Evolutionary conservation across 1,140 invertebrate species (phyloP).

Genomic region (Caenorhabditis briggsae): DNA sequence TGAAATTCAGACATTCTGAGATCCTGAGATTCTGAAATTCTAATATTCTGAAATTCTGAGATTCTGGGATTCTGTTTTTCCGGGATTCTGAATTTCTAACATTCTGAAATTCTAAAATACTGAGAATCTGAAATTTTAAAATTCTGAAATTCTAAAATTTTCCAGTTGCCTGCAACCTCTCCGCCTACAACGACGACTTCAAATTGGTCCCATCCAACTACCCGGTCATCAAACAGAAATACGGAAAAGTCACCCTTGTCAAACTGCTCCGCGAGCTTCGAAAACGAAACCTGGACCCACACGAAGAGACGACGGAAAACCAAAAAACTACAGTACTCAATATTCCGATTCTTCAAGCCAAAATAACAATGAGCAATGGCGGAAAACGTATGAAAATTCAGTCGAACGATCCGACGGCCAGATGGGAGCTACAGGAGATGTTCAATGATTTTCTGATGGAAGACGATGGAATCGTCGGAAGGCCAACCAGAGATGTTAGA

Average conservation of each 20-base stretch:
- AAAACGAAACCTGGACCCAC: not conserved
- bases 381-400: conserved; percentile 21
- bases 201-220: not conserved
- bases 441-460: not conserved
- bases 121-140: no score
- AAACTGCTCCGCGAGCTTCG: not conserved
- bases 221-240: not conserved
- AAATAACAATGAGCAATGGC: not conserved
- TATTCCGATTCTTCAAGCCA: not conserved
- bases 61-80: no score
- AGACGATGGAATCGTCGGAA: conserved; percentile 23
- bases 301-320: not conserved
- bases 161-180: conserved; percentile 1
- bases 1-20: no score
- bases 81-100: no score
- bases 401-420: not conserved
- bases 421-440: not conserved
- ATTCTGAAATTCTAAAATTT: no score
- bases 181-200: conserved; percentile 42
- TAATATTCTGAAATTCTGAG: no score
- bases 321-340: not conserved
- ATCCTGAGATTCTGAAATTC: no score
- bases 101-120: no score
- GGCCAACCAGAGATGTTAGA: not conserved
- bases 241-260: not conserved